Conservation (phyloP, 2,113 vertebrate species). For the Semnornis frantzii region DNA sequence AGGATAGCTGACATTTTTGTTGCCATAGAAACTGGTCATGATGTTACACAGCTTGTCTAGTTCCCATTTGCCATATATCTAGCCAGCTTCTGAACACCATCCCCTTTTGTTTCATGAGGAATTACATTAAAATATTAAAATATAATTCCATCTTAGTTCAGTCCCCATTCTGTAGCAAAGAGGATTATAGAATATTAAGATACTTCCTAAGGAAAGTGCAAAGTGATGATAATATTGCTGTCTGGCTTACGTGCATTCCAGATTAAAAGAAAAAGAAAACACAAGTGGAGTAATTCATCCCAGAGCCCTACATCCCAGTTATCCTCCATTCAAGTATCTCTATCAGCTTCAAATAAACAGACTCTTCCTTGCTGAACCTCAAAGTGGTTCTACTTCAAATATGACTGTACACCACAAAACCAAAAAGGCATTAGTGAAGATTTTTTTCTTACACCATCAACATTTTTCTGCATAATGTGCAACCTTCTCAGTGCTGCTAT, state of each 20-base stretch:
- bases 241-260: conserved; percentile 44
- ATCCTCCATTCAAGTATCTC: conserved; percentile 53
- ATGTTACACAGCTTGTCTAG: conserved; percentile 78
- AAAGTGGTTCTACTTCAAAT: conserved; percentile 19
- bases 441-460: conserved; percentile 62
- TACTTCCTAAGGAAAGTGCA: conserved; percentile 65
- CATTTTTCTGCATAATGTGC: background rate
- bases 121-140: conserved; percentile 80
- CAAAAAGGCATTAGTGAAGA: conserved; percentile 20
- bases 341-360: conserved; percentile 29
- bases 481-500: conserved; percentile 49
- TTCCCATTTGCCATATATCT: conserved; percentile 76
- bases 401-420: background rate
- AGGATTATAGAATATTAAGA: conserved; percentile 75
- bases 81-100: conserved; percentile 72
- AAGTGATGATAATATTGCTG: conserved; percentile 64
- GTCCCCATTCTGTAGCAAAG: conserved; percentile 67
- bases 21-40: conserved; percentile 84
- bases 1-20: conserved; percentile 88
- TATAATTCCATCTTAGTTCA: conserved; percentile 74
- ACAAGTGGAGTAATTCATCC: conserved; percentile 62
- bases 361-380: conserved; percentile 9
- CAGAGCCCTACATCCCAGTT: conserved; percentile 41
- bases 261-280: conserved; percentile 52
- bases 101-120: conserved; percentile 80